Evolutionary conservation across 2,888 invertebrate genomes (phyloP), one percentile per base, ranked within the genome.

Genomic region (Listrodromus nycthemerus): DNA sequence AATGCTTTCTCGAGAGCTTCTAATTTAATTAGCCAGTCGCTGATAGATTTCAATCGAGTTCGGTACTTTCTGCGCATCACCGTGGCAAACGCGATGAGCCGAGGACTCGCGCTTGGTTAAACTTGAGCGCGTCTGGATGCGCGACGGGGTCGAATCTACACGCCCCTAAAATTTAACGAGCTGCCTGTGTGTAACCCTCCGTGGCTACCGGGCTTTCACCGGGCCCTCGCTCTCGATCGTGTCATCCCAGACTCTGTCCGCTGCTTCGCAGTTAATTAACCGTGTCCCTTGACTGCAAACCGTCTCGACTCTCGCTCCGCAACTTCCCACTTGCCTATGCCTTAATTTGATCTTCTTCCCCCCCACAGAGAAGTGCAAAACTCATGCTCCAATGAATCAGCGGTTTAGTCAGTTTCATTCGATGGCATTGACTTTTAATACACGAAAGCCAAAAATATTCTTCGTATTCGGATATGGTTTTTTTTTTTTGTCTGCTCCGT

Each of bases 131-230:
- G 70, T 81, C 66, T 70, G 67, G 65, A 63, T 73, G 45, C 80
- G 77, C 69, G 21, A 45, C 41, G 48, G 58, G 66, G 77, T 74
- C 78, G 86, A 87, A 87, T 88, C 86, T 87, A 86, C 89, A 86
- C 87, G 86, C 86, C 87, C 86, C 90, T 86, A 85, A 90, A 90
- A 89, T 89, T 90, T 90, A 89, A 90, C 90, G 89, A 89, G 88
- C 88, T 83, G 87, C 86, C 84, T 85, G 67, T 78, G 67, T 78
- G 85, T 82, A 86, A 76, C 30, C 63, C 41, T 48, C 37, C 61
- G 21, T 58, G 71, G 76, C 61, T 80, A 61, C 69, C 19, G 41
- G 21, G 19, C 30, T 8, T 27, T 82, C 74, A 10, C 16, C 33
- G 52, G 41, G 63, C 41, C 30, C 66, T 48, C 52, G 6, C 8